Evolutionary conservation across 2,113 vertebrate species (phyloP), one percentile per base, ranked within the genome.

Genomic region (Fregata magnificens): DNA sequence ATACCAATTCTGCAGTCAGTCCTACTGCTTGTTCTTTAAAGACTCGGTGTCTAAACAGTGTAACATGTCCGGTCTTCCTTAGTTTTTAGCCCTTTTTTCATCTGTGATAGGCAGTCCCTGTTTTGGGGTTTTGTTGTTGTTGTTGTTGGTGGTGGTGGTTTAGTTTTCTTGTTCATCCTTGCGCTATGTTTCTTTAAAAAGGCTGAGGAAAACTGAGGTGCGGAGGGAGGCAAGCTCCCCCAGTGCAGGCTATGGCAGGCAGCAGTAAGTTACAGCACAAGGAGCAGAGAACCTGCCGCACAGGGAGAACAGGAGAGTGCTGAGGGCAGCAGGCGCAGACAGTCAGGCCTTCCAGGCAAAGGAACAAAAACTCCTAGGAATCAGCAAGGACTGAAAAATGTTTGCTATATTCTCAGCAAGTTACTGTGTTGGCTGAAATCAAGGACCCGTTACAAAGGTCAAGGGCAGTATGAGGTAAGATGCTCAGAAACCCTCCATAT

Each of bases 61-160:
- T 5, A 5, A 50, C 13, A 4, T 13, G 24, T 13, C 36, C 1
- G 0, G 19, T 36, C 12, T 50, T 36, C 5, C 42, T 50, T 10
- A n/a, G 31, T 34, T 38, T 85, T 45, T 12, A 44, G 3, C 34
- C 7, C 13, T 21, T 79, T 66, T 52, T 38, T 38, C 18, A 66
- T 25, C 44, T 38, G 16, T 26, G 10, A 72, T 14, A 58, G 12
- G 22, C 22, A 58, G 12, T 38, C 38, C 44, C 28, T 38, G 50
- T 22, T 22, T 71, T 17, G 53, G 24, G 53, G 12, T 70, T 20
- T 18, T 16, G 5, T 10, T 67, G 52, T 19, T 11, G 6, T 25
- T 61, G 49, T 47, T 47, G 49, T n/a, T 15, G 12, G 24, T 61
- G 49, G 19, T 47, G 49, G 24, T 15, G 12, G 24, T 45, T 53